Conservation (phyloP, 2,888 invertebrate genomes). For the Amphipoea lucens region DNA sequence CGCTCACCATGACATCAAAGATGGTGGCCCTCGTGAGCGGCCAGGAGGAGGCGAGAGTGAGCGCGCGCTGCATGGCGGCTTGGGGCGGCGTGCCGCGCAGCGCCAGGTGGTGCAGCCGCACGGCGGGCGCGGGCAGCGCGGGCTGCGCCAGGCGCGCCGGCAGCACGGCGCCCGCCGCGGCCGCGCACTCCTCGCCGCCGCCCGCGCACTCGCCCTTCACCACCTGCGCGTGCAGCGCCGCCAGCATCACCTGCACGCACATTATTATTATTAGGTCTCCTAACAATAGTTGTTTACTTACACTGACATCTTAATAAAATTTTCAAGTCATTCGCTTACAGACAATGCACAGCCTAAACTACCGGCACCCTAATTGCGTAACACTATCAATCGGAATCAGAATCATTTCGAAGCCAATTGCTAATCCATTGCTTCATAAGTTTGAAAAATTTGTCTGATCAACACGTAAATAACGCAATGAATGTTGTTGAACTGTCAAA, state of each 20-base stretch:
- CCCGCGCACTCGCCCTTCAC: constrained; percentile 96
- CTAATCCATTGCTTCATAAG: too few relatives aligned
- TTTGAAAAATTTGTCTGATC: too few relatives aligned
- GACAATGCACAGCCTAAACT: too few relatives aligned
- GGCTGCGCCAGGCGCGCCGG: constrained; percentile 95
- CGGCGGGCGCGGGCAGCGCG: constrained; percentile 95
- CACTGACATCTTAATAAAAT: too few relatives aligned
- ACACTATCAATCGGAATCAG: too few relatives aligned
- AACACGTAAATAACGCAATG: too few relatives aligned
- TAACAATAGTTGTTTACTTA: too few relatives aligned
- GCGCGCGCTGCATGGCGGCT: constrained; percentile 97
- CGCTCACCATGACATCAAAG: constrained; percentile 96
- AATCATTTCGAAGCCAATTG: too few relatives aligned
- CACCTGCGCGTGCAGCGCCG: constrained; percentile 97
- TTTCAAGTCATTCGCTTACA: too few relatives aligned
- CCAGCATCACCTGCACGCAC: constrained; percentile 95
- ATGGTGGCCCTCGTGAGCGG: constrained; percentile 97
- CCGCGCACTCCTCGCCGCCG: constrained; percentile 92
- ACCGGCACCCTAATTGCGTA: too few relatives aligned
- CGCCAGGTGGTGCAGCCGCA: constrained; percentile 97
- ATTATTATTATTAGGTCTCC: too few relatives aligned
- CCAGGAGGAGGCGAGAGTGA: constrained; percentile 98
- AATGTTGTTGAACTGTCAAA: too few relatives aligned
- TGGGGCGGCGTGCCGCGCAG: constrained; percentile 95
- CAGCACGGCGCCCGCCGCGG: constrained; percentile 94